phyloP scores from a whole-genome alignment of 2,888 invertebrate genomes.

The Rhopalosiphum nymphaeae region DNA sequence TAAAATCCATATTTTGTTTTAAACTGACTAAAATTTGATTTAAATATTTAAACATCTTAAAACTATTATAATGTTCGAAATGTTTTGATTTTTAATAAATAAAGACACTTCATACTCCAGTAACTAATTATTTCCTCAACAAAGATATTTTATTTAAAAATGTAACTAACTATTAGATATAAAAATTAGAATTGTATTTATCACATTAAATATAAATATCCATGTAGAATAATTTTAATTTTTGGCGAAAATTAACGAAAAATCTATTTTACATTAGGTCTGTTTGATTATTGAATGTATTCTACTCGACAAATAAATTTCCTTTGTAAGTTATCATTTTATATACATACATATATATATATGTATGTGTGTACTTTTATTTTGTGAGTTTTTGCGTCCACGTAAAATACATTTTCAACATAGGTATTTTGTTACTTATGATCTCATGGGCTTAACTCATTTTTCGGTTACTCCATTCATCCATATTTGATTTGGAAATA shows the following conservation, averaged over 20 bases:
- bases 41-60: not conserved
- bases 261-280: not conserved
- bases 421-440: constrained; percentile 12
- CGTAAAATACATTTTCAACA: not conserved
- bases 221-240: not conserved
- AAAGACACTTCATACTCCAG: not conserved
- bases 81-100: not conserved
- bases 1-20: not conserved
- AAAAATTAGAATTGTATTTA: not conserved
- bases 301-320: not conserved
- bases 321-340: constrained; percentile 10
- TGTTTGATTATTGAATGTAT: not conserved
- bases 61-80: not conserved
- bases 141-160: not conserved
- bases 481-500: constrained; percentile 41
- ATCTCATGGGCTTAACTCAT: constrained; percentile 25
- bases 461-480: constrained; percentile 17
- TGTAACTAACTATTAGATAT: not conserved
- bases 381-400: not conserved
- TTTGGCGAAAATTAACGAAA: not conserved
- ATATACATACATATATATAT: not conserved
- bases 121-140: not conserved
- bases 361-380: not conserved
- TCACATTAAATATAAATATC: too few species aligned
- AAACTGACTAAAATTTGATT: not conserved